Evolutionary conservation across 2,113 vertebrate species (phyloP), one percentile per base, ranked within the genome.

Genomic region (Equus przewalskii): DNA sequence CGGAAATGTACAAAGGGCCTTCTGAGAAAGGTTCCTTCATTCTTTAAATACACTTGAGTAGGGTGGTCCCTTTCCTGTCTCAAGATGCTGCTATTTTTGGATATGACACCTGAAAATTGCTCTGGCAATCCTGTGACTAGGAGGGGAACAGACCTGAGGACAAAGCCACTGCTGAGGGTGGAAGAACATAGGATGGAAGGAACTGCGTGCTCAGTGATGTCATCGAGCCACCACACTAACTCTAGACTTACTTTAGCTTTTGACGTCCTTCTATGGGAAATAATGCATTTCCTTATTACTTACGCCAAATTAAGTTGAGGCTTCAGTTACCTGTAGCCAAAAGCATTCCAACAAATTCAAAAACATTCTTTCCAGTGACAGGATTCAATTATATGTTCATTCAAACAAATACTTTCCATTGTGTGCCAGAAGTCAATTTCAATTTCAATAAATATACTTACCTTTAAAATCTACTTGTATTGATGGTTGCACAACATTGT

Each of bases 291-390:
- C 72, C 82, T 84, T 76, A 44, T 67, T 22, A 60, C 9, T 60
- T 44, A n/a, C 11, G 65, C 79, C 41, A 65, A 49, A 88, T 21
- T 72, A 58, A 79, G 26, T 26, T 86, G 49, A 21, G 21, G 64
- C 70, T 83, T 93, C 60, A 64, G 51, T 88, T 58, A 56, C 36
- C 16, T 58, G 7, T 64, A 70, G 58, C 51, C 70, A 80, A 91
- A 89, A 90, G 5, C 75, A 72, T 90, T 72, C 14, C 69, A 90
- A 28, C 56, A 82, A 65, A 89, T 85, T 76, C 60, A 89, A 36
- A 58, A 94, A 89, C 3, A 46, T 76, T 81, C 78, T 90, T 51
- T 51, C n/a, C 49, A 7, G n/a, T 49, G 80, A 75, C 58, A 70
- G 73, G 58, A 80, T 58, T 33, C 67, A 85, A 51, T 76, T 72